These are phyloP conservation scores for Psettodes erumei DNA, from an alignment of 2,113 vertebrate species.

Conservation along the genomic window DNA sequence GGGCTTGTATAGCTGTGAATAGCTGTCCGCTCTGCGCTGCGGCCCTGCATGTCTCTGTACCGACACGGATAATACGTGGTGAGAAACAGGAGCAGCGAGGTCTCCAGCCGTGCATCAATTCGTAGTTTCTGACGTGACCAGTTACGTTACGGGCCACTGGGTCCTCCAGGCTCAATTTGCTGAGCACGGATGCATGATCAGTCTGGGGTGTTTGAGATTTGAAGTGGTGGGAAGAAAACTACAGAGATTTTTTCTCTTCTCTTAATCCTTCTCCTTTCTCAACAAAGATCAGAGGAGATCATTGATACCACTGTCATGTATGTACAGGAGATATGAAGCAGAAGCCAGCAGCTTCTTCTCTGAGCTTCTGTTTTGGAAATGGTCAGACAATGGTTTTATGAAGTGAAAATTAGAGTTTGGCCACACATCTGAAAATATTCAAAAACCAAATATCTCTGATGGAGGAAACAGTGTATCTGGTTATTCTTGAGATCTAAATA, in stretches of 20 bases:
- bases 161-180: conserved; percentile 29
- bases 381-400: not conserved
- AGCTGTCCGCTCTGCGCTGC: conserved; percentile 35
- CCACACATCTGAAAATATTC: not conserved
- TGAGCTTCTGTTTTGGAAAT: not conserved
- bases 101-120: conserved; percentile 62
- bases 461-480: not conserved
- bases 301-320: not conserved
- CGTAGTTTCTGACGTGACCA: conserved; percentile 41
- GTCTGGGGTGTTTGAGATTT: conserved; percentile 3
- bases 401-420: not conserved
- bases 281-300: not conserved
- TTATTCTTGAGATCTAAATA: not conserved
- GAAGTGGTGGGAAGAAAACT: conserved; percentile 9
- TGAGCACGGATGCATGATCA: conserved; percentile 37
- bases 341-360: not conserved
- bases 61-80: conserved; percentile 43
- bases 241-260: not conserved
- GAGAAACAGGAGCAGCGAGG: conserved; percentile 36
- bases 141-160: conserved; percentile 41
- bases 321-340: not conserved
- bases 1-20: conserved; percentile 46
- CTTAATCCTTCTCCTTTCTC: not conserved
- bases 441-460: not conserved
- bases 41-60: conserved; percentile 43